A percentile compares a stretch with the other conserved stretches of the same genome.
phyloP scores from a whole-genome alignment of 2,888 invertebrate genomes.

The Bugulina stolonifera region DNA sequence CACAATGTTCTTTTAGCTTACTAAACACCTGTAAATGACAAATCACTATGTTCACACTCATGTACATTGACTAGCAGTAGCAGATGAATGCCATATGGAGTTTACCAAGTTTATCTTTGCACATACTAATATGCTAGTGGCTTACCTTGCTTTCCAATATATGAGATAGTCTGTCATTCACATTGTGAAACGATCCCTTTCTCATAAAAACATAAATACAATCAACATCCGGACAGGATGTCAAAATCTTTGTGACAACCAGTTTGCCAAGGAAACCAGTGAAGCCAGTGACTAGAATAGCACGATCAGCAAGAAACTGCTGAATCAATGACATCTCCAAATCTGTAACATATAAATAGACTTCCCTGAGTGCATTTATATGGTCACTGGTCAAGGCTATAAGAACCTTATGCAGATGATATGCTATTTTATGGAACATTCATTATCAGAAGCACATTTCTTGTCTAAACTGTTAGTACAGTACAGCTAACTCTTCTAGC shows the following conservation, averaged over 20 bases:
- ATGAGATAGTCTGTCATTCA: not conserved
- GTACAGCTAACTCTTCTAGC: too few relatives aligned
- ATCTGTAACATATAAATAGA: too few relatives aligned
- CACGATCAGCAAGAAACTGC: slow-evolving; percentile 3
- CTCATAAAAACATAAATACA: not conserved
- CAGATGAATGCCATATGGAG: not conserved
- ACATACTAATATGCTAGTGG: not conserved
- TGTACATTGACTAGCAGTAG: too few relatives aligned
- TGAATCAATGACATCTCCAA: slow-evolving; percentile 13
- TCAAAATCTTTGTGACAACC: not conserved
- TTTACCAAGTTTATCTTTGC: not conserved
- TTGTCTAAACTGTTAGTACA: too few relatives aligned
- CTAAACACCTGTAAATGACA: slow-evolving; percentile 2
- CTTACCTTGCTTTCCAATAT: slow-evolving; percentile 12
- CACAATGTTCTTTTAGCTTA: not conserved
- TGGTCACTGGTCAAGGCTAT: too few relatives aligned
- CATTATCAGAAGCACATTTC: too few relatives aligned
- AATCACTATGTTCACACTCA: not conserved
- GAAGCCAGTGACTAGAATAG: not conserved
- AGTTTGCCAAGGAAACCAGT: slow-evolving; percentile 20
- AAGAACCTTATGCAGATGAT: too few relatives aligned
- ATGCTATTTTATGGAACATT: too few relatives aligned
- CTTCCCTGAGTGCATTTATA: too few relatives aligned
- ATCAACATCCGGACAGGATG: not conserved
- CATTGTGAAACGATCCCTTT: not conserved